Evolutionary conservation across 2,888 invertebrate species (phyloP).

Genomic region (Lucinisca nassula): DNA sequence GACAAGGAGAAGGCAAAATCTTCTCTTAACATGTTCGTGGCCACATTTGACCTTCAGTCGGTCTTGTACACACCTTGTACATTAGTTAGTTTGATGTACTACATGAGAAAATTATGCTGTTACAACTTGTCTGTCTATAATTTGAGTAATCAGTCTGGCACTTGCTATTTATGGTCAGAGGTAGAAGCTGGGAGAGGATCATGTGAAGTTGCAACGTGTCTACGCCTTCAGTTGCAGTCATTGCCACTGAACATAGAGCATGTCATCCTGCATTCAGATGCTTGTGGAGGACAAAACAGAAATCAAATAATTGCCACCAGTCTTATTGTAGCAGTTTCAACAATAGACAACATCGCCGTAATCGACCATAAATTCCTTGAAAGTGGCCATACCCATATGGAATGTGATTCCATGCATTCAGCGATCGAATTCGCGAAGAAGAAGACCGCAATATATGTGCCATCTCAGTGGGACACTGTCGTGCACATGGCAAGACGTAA

Average conservation of each 20-base stretch:
- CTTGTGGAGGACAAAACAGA: conserved; percentile 47
- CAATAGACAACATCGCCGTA: conserved; percentile 20
- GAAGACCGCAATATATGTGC: conserved; percentile 47
- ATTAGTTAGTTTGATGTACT: conserved; percentile 37
- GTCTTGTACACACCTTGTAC: conserved; percentile 45
- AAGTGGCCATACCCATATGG: conserved; percentile 61
- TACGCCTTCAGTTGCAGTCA: conserved; percentile 29
- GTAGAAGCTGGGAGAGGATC: conserved; percentile 37
- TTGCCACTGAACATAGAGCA: conserved; percentile 28
- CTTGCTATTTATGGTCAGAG: conserved; percentile 57
- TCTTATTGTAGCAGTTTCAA: conserved; percentile 39
- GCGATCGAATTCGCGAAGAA: conserved; percentile 46
- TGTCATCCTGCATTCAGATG: conserved; percentile 57
- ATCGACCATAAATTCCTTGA: conserved; percentile 59
- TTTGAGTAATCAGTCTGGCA: conserved; percentile 16
- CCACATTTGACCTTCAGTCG: conserved; percentile 54
- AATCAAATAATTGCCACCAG: conserved; percentile 47
- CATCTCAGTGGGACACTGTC: conserved; percentile 54
- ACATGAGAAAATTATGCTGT: conserved; percentile 39
- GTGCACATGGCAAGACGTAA: conserved; percentile 32
- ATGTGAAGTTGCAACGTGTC: conserved; percentile 55
- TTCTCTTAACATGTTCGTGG: background rate
- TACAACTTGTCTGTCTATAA: conserved; percentile 55
- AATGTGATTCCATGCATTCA: conserved; percentile 55
- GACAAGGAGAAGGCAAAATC: conserved; percentile 3